A percentile compares a stretch with the other conserved stretches of the same genome.
These are phyloP conservation scores for Drosophila picticornis DNA, from an alignment of 2,888 invertebrate genomes.

Conservation along the genomic window DNA sequence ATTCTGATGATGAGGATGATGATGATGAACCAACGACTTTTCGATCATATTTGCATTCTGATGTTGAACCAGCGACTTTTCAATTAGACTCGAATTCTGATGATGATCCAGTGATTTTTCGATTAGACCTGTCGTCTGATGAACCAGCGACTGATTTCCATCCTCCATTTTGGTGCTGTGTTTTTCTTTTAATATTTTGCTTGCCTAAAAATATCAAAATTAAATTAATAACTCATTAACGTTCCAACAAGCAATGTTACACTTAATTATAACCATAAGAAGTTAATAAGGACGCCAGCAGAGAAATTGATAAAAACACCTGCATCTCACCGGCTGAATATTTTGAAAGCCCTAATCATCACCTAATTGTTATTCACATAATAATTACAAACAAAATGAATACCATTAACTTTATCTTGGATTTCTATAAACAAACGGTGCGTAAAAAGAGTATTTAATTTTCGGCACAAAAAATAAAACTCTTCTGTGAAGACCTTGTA, in stretches of 20 bases:
- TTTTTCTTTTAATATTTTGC: background rate
- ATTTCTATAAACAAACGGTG: background rate
- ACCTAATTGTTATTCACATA: background rate
- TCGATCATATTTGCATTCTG: slow-evolving; percentile 1
- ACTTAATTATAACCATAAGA: background rate
- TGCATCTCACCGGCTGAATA: background rate
- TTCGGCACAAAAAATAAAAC: background rate
- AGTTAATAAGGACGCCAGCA: background rate
- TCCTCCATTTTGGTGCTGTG: slow-evolving; percentile 35
- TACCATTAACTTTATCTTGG: background rate
- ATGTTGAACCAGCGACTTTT: slow-evolving; percentile 6
- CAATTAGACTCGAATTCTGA: background rate
- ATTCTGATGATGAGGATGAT: slow-evolving; percentile 3
- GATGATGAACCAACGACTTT: background rate
- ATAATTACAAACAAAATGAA: background rate
- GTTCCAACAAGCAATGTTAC: background rate
- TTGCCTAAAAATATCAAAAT: slow-evolving; percentile 26
- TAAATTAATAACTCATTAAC: background rate
- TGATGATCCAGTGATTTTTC: slow-evolving; percentile 2
- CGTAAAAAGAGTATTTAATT: background rate
- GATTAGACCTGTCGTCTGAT: slow-evolving; percentile 16
- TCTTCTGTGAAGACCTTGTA: background rate
- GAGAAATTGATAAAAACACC: background rate
- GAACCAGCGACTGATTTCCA: slow-evolving; percentile 33
- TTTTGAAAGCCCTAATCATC: background rate